phyloP scores from a whole-genome alignment of 2,797 vertebrate genomes.

The Diglossa cyanea region DNA sequence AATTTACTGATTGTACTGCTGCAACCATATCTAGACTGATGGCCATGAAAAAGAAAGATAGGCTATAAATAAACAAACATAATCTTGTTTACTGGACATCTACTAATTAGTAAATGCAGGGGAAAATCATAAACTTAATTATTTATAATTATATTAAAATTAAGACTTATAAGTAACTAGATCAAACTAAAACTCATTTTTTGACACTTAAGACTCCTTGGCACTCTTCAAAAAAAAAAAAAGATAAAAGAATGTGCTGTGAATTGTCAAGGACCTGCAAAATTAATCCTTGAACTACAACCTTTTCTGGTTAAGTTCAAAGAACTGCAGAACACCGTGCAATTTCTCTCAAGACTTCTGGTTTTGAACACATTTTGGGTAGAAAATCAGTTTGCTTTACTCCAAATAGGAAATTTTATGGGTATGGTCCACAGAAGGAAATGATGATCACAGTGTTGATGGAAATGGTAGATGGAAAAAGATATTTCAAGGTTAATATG shows the following conservation, averaged over 20 bases:
- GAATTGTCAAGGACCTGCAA: background rate
- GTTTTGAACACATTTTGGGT: background rate
- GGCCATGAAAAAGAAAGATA: background rate
- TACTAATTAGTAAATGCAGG: background rate
- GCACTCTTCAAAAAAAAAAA: background rate
- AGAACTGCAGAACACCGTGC: background rate
- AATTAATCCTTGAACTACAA: background rate
- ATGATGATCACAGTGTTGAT: background rate
- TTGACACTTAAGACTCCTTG: background rate
- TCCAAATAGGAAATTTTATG: background rate
- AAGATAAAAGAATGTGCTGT: background rate
- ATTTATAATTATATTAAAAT: background rate
- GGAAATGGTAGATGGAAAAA: background rate
- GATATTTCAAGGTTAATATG: background rate
- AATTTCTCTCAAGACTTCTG: background rate
- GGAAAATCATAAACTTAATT: background rate
- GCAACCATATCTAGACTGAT: background rate
- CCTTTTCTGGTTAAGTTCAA: background rate
- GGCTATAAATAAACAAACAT: background rate
- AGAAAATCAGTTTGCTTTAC: background rate
- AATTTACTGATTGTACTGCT: background rate
- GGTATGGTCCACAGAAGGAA: background rate
- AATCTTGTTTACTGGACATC: background rate
- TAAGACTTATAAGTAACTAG: background rate
- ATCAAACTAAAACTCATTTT: background rate